phyloP scores from a whole-genome alignment of 1,140 invertebrate species.

The Bombus balteatus region DNA sequence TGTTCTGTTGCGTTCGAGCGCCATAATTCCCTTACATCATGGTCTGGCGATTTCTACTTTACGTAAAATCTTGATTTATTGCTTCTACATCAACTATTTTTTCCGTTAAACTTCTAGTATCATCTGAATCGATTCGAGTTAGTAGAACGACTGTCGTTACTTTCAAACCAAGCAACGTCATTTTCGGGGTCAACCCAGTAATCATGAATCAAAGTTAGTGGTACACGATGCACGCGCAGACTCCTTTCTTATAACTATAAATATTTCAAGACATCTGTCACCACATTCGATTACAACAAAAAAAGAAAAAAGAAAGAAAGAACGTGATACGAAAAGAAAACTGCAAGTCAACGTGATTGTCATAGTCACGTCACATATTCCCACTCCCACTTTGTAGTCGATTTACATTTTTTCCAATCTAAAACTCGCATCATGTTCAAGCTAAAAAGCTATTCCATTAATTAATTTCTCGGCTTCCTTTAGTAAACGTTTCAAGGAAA shows the following conservation, averaged over 20 bases:
- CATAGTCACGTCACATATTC: background rate
- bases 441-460: background rate
- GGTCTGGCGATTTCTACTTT: constrained; percentile 15
- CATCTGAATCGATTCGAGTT: constrained; percentile 43
- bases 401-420: background rate
- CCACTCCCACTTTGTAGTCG: background rate
- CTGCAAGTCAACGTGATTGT: background rate
- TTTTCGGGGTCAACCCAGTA: constrained; percentile 58
- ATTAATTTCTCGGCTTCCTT: background rate
- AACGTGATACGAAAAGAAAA: background rate
- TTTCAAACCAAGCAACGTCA: constrained; percentile 34
- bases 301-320: background rate
- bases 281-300: background rate
- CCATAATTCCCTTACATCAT: background rate
- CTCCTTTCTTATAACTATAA: background rate
- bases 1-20: background rate
- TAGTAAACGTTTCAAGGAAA: background rate
- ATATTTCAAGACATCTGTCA: background rate
- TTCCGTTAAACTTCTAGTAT: constrained; percentile 5
- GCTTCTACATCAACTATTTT: constrained; percentile 47
- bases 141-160: constrained; percentile 53
- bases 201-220: constrained; percentile 71
- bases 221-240: constrained; percentile 57
- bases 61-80: constrained; percentile 3
- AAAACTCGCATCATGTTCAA: background rate